Evolutionary conservation across 2,113 vertebrate species (phyloP), one percentile per base, ranked within the genome.

Genomic region (Corydoras sp.): DNA sequence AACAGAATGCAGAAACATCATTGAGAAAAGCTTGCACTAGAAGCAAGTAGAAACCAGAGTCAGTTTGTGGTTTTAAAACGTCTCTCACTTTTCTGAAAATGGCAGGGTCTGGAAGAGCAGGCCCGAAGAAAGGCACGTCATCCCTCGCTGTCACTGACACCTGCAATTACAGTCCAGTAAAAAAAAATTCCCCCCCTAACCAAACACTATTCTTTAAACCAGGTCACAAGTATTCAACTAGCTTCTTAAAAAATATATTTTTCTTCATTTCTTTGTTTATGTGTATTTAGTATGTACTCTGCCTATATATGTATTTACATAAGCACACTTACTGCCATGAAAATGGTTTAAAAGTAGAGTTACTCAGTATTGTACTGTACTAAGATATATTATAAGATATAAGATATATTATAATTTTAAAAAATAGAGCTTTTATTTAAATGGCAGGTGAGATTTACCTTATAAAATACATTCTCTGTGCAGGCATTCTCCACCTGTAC

Each of bases 121-220:
- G 96, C 0, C 93, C 94, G 0, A 97, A 99, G 86, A 97, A 98
- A 59, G 96, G 96, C 12, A 98, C 95, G 0, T 97, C 96, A 0
- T 98, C 94, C 59, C 96, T 88, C 0, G 96, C 93, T 0, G 96
- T 99, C 79, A 98, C 94, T 0, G 96, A 98, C 58, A 97, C 95
- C 95, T 98, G 82, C 2, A 71, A 0, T 72, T 24, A 24, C 18
- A 24, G 18, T 24, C 18, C 18, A 24, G 18, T 24, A 24, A 24
- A 24, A 24, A 24, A 24, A 24, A 24, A 24, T 24, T 24, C 18
- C 18, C 18, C 18, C 18, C 18, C 18, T 24, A 24, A 24, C 18
- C 18, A 24, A 24, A 24, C 18, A 24, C 18, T 24, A 24, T 24
- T 24, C 18, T 24, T 24, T 24, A 24, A 24, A 24, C 18, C 18